These are phyloP conservation scores for Atlantisia rogersi DNA, from an alignment of 2,113 vertebrate species.

Conservation along the genomic window DNA sequence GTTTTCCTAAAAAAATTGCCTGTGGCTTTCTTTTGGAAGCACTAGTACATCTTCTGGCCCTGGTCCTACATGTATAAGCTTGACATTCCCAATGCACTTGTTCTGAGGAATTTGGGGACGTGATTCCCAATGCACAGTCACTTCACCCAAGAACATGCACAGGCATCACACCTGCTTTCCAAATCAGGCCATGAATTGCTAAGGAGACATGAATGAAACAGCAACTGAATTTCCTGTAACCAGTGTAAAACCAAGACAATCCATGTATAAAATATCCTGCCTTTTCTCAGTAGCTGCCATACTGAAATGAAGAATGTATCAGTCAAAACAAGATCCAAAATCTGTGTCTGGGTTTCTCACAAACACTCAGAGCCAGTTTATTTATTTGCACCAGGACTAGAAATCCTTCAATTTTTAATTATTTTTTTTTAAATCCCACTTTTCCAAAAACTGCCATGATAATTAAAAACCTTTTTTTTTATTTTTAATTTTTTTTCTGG, in stretches of 20 bases:
- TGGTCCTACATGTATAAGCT: not conserved
- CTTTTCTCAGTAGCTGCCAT: not conserved
- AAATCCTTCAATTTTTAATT: not conserved
- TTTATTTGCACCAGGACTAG: not conserved
- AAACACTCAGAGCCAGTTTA: not conserved
- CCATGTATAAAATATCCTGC: not conserved
- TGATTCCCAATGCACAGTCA: not conserved
- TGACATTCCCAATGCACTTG: not conserved
- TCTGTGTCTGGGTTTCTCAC: not conserved
- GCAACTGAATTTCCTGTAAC: not conserved
- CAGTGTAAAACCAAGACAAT: not conserved
- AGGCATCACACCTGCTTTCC: accelerated
- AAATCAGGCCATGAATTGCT: not conserved
- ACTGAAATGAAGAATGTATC: not conserved
- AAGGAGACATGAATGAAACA: not conserved
- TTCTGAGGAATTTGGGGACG: not conserved
- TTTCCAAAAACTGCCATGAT: not conserved
- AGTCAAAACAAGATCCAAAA: not conserved
- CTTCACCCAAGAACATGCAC: not conserved
- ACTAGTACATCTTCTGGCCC: not conserved
- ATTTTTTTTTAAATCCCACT: not conserved
- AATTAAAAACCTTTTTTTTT: not conserved
- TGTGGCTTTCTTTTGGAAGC: not conserved
- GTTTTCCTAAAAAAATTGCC: not conserved
- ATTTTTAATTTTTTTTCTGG: not conserved